Percentiles rank a stretch among this genome's conserved stretches.
phyloP scores from a whole-genome alignment of 2,888 invertebrate genomes.

The Odontocerum albicorne region DNA sequence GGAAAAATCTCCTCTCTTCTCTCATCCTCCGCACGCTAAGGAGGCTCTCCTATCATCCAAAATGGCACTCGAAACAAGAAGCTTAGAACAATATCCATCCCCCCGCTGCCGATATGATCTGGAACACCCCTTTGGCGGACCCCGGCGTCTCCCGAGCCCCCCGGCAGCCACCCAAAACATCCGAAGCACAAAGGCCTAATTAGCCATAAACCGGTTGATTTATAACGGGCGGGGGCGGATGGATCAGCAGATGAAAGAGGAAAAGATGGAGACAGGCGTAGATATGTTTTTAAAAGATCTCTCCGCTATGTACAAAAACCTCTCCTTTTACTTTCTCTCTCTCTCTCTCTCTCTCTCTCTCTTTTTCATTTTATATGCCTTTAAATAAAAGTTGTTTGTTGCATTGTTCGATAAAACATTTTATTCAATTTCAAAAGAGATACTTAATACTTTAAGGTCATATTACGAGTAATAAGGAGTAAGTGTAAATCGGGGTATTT shows the following conservation, averaged over 20 bases:
- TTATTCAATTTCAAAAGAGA: too few species aligned
- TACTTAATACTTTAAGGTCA: too few species aligned
- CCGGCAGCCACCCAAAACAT: constrained; percentile 32
- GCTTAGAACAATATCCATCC: constrained; percentile 33
- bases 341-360: neutral
- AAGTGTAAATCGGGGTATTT: too few species aligned
- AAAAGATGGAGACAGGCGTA: constrained; percentile 33
- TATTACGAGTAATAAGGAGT: too few species aligned
- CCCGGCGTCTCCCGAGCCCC: constrained; percentile 9
- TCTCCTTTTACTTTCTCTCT: neutral
- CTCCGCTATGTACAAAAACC: neutral
- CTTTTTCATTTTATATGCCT: too few species aligned
- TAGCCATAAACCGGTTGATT: constrained; percentile 67
- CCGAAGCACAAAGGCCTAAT: constrained; percentile 53
- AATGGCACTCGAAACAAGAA: constrained; percentile 36
- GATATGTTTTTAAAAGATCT: constrained; percentile 27
- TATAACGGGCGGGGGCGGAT: constrained; percentile 52
- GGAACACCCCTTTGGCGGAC: constrained; percentile 24
- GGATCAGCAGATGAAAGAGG: constrained; percentile 35
- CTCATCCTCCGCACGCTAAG: constrained; percentile 10
- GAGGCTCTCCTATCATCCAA: constrained; percentile 32
- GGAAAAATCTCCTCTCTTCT: constrained; percentile 27
- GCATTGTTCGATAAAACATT: too few species aligned
- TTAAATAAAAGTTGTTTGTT: too few species aligned
- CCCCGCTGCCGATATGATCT: constrained; percentile 33